Evolutionary conservation across 2,113 vertebrate genomes (phyloP).

Genomic region (Rhizomys pruinosus): DNA sequence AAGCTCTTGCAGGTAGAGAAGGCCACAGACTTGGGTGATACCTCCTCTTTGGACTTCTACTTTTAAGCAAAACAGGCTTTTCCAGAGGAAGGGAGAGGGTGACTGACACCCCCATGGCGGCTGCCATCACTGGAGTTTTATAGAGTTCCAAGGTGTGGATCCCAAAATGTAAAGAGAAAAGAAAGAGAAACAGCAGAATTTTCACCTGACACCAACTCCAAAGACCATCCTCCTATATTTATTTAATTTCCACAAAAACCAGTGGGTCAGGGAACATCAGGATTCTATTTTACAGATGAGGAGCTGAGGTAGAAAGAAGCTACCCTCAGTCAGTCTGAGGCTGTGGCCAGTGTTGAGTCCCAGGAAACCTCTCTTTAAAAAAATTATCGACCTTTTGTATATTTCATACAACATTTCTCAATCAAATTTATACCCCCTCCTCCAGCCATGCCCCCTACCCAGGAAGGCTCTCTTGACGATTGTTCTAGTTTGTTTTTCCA

Average conservation of each 20-base stretch:
- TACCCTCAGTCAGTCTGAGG: background rate
- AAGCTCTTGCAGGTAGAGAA: background rate
- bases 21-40: background rate
- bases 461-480: no score
- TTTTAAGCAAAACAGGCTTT: background rate
- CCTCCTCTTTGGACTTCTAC: background rate
- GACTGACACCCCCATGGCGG: background rate
- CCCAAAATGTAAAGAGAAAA: background rate
- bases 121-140: background rate
- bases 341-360: background rate
- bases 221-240: background rate
- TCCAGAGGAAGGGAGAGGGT: rapidly evolving
- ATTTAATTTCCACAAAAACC: background rate
- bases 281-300: background rate
- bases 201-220: no score
- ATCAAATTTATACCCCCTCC: no score
- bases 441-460: no score
- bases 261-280: background rate
- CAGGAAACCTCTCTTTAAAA: no score
- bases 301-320: background rate
- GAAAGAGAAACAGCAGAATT: background rate
- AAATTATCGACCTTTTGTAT: no score
- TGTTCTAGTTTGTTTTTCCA: no score
- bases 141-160: no score
- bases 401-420: no score